phyloP scores from a whole-genome alignment of 2,797 vertebrate genomes.

The Ceyx erithaca region DNA sequence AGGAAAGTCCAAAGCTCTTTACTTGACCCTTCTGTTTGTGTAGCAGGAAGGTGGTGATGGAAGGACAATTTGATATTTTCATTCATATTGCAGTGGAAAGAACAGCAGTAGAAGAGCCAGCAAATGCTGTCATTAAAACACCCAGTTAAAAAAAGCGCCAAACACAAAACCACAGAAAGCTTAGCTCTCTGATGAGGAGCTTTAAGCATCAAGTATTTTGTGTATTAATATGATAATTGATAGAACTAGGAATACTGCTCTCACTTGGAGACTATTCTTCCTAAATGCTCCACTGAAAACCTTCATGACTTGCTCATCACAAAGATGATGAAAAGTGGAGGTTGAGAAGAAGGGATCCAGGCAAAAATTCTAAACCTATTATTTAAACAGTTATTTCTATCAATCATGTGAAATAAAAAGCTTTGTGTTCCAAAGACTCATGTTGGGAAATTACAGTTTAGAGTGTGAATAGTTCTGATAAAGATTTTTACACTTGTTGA shows the following conservation, averaged over 20 bases:
- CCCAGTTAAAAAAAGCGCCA: fast-evolving
- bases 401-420: background rate
- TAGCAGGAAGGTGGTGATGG: background rate
- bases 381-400: background rate
- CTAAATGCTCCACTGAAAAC: background rate
- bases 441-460: background rate
- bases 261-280: background rate
- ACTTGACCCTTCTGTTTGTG: background rate
- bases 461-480: background rate
- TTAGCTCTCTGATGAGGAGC: background rate
- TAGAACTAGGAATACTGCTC: background rate
- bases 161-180: background rate
- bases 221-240: background rate
- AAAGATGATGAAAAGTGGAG: background rate
- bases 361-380: background rate
- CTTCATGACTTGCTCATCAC: background rate
- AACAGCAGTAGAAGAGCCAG: background rate
- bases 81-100: background rate
- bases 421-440: background rate
- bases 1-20: background rate
- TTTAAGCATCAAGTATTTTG: background rate
- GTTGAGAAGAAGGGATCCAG: background rate
- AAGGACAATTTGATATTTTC: background rate
- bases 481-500: background rate
- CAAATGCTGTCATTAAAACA: background rate